A percentile compares a stretch with the other conserved stretches of the same genome.
phyloP scores from a whole-genome alignment of 1,140 invertebrate species.

The Daktulosphaira vitifoliae region DNA sequence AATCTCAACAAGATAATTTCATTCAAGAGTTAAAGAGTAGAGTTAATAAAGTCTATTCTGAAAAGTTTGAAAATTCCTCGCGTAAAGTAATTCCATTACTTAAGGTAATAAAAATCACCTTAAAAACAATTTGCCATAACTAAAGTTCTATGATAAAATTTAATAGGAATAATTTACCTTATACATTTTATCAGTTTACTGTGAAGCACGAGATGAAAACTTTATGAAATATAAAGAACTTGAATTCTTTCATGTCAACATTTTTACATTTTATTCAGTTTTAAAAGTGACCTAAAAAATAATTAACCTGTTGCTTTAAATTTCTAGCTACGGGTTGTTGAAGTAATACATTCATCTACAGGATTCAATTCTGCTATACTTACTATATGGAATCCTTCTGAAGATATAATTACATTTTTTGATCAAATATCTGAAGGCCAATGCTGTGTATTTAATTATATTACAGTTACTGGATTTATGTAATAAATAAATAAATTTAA shows the following conservation, averaged over 20 bases:
- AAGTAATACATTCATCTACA: conserved; percentile 11
- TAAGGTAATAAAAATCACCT: no score
- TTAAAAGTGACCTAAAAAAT: no score
- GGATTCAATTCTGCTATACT: conserved; percentile 14
- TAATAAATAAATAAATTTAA: no score
- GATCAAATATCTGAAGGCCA: conserved; percentile 2
- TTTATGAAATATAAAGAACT: no score
- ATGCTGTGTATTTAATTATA: conserved; percentile 7
- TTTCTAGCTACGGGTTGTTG: conserved; percentile 14
- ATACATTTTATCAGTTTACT: no score
- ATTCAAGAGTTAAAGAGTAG: conserved; percentile 15
- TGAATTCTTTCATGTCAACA: no score
- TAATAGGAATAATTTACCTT: no score
- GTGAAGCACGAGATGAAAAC: no score
- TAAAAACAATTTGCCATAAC: background rate
- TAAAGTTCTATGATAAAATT: no score
- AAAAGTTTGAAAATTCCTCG: background rate
- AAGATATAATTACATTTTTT: background rate
- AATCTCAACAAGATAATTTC: conserved; percentile 9
- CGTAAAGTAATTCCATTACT: conserved; percentile 12
- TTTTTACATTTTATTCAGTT: no score
- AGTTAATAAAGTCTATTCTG: conserved; percentile 2
- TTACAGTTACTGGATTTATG: conserved; percentile 15
- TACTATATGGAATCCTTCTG: conserved; percentile 19
- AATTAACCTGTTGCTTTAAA: background rate